A percentile compares a stretch with the other conserved stretches of the same genome.
Conservation (phyloP, 2,888 invertebrate genomes). For the Myathropa florea region DNA sequence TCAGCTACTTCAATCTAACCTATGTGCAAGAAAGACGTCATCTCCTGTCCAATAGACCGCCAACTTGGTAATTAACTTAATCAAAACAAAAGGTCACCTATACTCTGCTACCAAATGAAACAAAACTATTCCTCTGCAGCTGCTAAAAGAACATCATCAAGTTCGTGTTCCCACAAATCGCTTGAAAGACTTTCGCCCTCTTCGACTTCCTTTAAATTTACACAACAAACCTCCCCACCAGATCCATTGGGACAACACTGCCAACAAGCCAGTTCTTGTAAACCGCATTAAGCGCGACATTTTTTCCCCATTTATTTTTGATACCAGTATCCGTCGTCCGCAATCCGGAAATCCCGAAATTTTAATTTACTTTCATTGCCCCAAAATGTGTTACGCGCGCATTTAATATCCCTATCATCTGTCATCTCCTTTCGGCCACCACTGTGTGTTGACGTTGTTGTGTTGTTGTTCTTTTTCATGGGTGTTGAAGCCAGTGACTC, state of each 20-base stretch:
- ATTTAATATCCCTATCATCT: conserved; percentile 44
- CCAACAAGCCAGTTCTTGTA: neutral
- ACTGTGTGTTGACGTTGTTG: conserved; percentile 6
- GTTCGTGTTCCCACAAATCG: no score
- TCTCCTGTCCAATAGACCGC: no score
- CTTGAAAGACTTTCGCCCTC: no score
- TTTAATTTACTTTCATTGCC: conserved; percentile 23
- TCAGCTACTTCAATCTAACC: no score
- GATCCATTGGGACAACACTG: neutral
- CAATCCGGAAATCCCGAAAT: neutral
- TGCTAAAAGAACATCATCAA: no score
- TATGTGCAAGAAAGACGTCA: no score
- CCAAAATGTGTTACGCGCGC: conserved; percentile 28
- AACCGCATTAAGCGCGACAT: neutral
- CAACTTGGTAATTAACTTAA: no score
- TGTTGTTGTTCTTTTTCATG: neutral
- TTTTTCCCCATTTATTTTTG: neutral
- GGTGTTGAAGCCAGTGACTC: neutral
- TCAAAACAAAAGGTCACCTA: no score
- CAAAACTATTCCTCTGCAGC: no score
- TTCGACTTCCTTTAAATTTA: no score
- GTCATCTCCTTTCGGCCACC: conserved; percentile 28
- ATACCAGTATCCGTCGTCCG: neutral
- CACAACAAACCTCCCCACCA: neutral
- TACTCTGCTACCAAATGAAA: no score